A percentile compares a stretch with the other conserved stretches of the same genome.
phyloP scores from a whole-genome alignment of 2,888 invertebrate genomes.

The Scaptomyza tumidula region DNA sequence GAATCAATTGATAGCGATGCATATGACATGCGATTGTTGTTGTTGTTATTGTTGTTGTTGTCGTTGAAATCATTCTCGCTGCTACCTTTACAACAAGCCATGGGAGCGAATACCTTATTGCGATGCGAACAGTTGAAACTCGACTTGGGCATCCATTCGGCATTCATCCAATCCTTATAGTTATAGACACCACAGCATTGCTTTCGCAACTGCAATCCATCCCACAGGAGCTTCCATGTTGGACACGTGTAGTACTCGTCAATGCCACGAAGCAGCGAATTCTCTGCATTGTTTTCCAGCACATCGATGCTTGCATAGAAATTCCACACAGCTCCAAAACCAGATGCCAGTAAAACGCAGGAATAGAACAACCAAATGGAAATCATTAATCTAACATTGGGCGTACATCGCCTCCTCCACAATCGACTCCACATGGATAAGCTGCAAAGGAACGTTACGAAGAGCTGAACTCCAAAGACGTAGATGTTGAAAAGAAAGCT shows the following conservation, averaged over 20 bases:
- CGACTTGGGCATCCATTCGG: conserved; percentile 75
- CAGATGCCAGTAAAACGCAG: conserved; percentile 71
- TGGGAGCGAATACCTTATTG: conserved; percentile 70
- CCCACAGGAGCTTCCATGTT: conserved; percentile 84
- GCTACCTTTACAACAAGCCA: conserved; percentile 74
- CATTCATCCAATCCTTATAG: conserved; percentile 82
- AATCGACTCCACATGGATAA: conserved; percentile 74
- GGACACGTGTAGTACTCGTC: conserved; percentile 81
- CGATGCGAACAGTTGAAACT: conserved; percentile 4
- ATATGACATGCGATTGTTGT: conserved; percentile 18
- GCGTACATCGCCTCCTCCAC: conserved; percentile 73
- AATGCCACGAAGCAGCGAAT: conserved; percentile 79
- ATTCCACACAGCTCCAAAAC: conserved; percentile 72
- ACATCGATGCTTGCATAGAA: conserved; percentile 60
- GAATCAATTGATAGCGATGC: conserved; percentile 63
- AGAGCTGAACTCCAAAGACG: conserved; percentile 69
- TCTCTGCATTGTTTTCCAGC: conserved; percentile 62
- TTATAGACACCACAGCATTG: conserved; percentile 83
- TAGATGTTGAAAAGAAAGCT: conserved; percentile 75
- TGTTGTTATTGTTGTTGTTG: conserved; percentile 3
- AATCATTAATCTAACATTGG: conserved; percentile 69
- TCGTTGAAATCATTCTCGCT: conserved; percentile 42
- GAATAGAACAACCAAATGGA: conserved; percentile 78
- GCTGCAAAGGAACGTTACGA: conserved; percentile 70
- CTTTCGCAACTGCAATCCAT: conserved; percentile 78